Conservation (phyloP, 92 coral and sea anemone species). For the Epizoanthus illoricatus region DNA sequence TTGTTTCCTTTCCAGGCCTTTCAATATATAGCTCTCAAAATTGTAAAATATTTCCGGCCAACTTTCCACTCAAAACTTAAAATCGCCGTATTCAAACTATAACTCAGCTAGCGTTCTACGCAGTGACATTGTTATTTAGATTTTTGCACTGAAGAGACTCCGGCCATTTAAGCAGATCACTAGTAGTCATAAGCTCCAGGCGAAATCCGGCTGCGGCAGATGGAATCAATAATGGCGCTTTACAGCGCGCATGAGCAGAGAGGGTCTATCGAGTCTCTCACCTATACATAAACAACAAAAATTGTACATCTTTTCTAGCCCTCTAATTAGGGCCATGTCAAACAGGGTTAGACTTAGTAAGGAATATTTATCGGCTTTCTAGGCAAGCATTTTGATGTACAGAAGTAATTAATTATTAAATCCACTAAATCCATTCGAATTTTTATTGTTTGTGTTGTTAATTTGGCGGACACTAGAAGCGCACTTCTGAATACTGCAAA, state of each 20-base stretch:
- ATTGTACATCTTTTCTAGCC: not conserved
- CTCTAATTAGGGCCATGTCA: constrained; percentile 6
- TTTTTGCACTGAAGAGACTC: not conserved
- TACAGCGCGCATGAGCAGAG: constrained; percentile 17
- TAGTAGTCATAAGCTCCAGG: constrained; percentile 11
- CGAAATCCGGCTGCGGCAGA: constrained; percentile 1
- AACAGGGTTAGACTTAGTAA: not conserved
- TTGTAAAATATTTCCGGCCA: not conserved
- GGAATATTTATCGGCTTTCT: constrained; percentile 6
- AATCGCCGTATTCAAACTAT: not conserved
- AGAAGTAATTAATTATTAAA: constrained; percentile 29
- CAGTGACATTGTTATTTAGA: not conserved
- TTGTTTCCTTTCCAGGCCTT: too few species aligned
- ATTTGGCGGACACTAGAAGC: not conserved
- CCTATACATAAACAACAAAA: not conserved
- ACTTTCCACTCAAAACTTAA: not conserved
- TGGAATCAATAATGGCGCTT: constrained; percentile 8
- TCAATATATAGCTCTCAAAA: too few species aligned
- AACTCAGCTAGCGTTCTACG: not conserved
- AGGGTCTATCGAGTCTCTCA: not conserved
- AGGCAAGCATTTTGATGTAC: not conserved
- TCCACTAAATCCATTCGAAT: constrained; percentile 8
- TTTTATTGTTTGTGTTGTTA: constrained; percentile 18
- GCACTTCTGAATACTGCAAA: not conserved
- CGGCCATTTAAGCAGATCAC: not conserved